A percentile compares a stretch with the other conserved stretches of the same genome.
Conservation (phyloP, 2,797 vertebrate genomes). For the Tadarida brasiliensis region DNA sequence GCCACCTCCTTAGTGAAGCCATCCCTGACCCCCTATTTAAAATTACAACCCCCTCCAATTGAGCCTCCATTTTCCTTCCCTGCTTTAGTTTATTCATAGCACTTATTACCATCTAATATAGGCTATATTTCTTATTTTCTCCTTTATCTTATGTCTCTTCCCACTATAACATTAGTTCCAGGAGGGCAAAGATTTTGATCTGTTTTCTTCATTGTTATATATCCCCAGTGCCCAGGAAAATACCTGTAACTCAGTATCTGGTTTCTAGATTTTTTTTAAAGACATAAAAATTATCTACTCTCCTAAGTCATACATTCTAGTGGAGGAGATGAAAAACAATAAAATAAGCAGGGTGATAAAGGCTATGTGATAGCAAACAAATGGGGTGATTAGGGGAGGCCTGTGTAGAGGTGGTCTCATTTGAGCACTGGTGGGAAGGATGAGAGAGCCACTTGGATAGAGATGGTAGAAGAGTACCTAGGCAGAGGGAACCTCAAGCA, state of each 20-base stretch:
- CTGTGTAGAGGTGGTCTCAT: background rate
- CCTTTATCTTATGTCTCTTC: background rate
- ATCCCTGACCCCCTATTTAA: background rate
- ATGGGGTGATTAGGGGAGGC: background rate
- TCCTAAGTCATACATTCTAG: background rate
- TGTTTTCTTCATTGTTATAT: background rate
- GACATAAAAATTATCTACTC: background rate
- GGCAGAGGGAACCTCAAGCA: background rate
- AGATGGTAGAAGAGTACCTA: background rate
- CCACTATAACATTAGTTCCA: background rate
- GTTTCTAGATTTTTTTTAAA: background rate
- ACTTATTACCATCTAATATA: background rate
- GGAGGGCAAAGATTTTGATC: background rate
- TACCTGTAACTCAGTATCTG: background rate
- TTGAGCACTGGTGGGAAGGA: background rate
- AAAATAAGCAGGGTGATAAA: background rate
- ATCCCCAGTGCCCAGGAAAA: background rate
- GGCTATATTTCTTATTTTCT: background rate
- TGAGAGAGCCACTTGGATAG: background rate
- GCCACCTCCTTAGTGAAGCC: background rate
- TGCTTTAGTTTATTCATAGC: background rate
- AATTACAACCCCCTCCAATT: background rate
- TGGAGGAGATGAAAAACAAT: background rate
- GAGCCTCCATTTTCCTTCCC: background rate
- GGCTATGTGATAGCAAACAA: background rate